phyloP scores from a whole-genome alignment of 2,113 vertebrate species.

The Neomonachus schauinslandi region DNA sequence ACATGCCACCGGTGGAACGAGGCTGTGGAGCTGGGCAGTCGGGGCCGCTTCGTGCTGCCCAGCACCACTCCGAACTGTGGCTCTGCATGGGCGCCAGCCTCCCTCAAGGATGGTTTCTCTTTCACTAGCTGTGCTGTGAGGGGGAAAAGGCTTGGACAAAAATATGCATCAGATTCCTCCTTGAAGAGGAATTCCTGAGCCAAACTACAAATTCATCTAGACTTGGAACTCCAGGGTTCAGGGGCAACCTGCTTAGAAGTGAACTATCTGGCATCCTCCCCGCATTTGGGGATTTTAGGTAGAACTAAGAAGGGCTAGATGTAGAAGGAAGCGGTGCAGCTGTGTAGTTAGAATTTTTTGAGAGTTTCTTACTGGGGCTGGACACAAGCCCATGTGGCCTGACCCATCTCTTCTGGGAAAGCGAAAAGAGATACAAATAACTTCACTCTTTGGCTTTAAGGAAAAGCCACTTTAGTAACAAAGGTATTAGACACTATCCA shows the following conservation, averaged over 20 bases:
- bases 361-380: background rate
- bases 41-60: background rate
- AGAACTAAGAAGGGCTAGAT: background rate
- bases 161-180: background rate
- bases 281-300: background rate
- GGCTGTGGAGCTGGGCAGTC: background rate
- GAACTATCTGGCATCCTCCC: background rate
- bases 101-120: background rate
- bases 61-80: rapidly evolving
- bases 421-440: background rate
- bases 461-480: background rate
- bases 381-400: background rate
- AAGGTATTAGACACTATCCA: background rate
- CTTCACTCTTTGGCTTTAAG: background rate
- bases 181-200: background rate
- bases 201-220: background rate
- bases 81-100: background rate
- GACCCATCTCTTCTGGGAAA: background rate
- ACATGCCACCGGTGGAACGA: rapidly evolving
- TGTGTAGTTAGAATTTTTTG: background rate
- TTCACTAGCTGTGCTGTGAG: background rate
- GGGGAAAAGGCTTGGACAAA: background rate
- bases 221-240: background rate
- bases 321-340: background rate
- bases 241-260: background rate